These are phyloP conservation scores for Thymelicus acteon DNA, from an alignment of 2,888 invertebrate genomes.

Conservation along the genomic window DNA sequence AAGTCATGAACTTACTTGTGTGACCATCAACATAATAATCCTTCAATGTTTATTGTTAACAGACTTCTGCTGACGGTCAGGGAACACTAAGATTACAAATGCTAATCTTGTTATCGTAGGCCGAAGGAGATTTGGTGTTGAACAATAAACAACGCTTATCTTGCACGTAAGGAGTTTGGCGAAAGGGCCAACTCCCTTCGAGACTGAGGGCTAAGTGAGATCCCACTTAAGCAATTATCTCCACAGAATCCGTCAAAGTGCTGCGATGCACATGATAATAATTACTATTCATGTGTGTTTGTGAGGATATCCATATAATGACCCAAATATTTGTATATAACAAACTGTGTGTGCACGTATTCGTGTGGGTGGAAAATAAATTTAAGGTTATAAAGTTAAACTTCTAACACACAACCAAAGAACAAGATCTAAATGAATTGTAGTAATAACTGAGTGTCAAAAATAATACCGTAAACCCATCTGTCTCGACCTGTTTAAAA, in stretches of 20 bases:
- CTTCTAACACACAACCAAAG: too few relatives aligned
- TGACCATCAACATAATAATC: not conserved
- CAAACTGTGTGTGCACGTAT: too few relatives aligned
- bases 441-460: too few relatives aligned
- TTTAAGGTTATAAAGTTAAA: too few relatives aligned
- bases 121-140: conserved; percentile 48
- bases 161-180: conserved; percentile 47
- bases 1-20: too few relatives aligned
- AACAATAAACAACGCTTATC: conserved; percentile 53
- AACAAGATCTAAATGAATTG: too few relatives aligned
- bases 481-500: too few relatives aligned
- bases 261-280: conserved; percentile 42
- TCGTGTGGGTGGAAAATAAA: too few relatives aligned
- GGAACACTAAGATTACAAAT: conserved; percentile 33
- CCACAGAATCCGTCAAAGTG: conserved; percentile 43
- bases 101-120: conserved; percentile 46
- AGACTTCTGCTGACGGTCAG: conserved; percentile 17
- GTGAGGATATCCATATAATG: conserved; percentile 42
- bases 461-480: too few relatives aligned
- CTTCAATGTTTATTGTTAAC: not conserved
- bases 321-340: not conserved
- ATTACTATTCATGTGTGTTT: conserved; percentile 31
- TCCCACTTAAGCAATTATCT: conserved; percentile 54
- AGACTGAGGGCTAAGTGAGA: conserved; percentile 49
- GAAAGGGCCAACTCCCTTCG: conserved; percentile 48